A percentile compares a stretch with the other conserved stretches of the same genome.
Evolutionary conservation across 2,113 vertebrate genomes (phyloP).

Genomic region (Rhinichthys klamathensis): DNA sequence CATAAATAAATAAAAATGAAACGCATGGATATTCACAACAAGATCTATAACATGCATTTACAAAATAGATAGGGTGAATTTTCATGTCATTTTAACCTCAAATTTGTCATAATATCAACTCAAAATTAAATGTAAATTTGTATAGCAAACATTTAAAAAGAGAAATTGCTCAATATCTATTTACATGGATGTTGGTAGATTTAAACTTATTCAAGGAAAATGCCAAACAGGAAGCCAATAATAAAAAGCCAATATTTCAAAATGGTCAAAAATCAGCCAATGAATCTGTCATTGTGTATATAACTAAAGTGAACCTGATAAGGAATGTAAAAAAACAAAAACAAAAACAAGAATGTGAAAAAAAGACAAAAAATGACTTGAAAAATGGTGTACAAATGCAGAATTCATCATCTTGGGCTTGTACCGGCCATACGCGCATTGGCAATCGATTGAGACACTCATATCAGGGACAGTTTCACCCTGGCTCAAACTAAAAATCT

Average conservation of each 20-base stretch:
- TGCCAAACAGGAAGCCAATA: not conserved
- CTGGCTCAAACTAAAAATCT: constrained; percentile 9
- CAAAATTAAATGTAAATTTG: not conserved
- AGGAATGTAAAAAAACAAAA: not conserved
- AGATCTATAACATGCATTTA: not conserved
- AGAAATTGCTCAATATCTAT: not conserved
- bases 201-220: not conserved
- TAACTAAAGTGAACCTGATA: not conserved
- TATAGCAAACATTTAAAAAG: not conserved
- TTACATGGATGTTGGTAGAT: not conserved
- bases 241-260: not conserved
- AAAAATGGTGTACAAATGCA: not conserved
- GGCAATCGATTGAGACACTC: not conserved
- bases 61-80: not conserved
- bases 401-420: not conserved
- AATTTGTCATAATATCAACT: not conserved
- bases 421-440: not conserved
- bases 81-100: not conserved
- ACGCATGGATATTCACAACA: not conserved
- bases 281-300: not conserved
- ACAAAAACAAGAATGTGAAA: not conserved
- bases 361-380: not conserved
- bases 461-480: not conserved
- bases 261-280: not conserved
- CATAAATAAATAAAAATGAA: not conserved